Conservation (phyloP, 2,797 vertebrate species). For the Ataeniobius toweri region DNA sequence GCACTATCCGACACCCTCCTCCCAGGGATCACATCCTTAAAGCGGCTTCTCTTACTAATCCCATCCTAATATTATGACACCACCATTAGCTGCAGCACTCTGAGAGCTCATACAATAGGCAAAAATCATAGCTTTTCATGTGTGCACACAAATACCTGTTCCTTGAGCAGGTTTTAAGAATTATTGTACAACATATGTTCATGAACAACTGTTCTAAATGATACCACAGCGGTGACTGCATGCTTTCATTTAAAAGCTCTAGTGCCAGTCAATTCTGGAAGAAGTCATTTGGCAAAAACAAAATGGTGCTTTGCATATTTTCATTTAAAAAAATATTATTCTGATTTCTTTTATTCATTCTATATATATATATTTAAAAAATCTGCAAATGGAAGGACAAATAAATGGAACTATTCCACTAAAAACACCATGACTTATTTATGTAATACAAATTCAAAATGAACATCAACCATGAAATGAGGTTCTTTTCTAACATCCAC, state of each 20-base stretch:
- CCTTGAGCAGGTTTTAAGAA: conserved; percentile 10
- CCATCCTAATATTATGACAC: conserved; percentile 73
- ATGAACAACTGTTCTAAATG: conserved; percentile 10
- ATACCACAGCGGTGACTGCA: conserved; percentile 13
- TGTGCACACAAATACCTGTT: conserved; percentile 7
- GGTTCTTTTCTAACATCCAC: not conserved
- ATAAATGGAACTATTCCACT: not conserved
- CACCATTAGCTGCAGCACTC: conserved; percentile 63
- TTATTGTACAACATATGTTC: conserved; percentile 7
- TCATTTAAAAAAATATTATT: not conserved
- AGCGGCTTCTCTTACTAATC: conserved; percentile 72
- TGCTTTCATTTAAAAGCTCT: not conserved
- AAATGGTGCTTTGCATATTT: conserved; percentile 20
- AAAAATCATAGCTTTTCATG: conserved; percentile 9
- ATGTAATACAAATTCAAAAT: conserved; percentile 21
- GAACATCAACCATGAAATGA: not conserved
- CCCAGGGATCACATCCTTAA: conserved; percentile 71
- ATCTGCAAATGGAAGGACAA: conserved; percentile 29
- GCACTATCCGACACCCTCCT: conserved; percentile 65
- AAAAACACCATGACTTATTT: conserved; percentile 5
- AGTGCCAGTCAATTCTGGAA: conserved; percentile 14
- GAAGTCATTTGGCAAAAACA: conserved; percentile 26
- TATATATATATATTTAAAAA: no score
- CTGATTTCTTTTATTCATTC: not conserved
- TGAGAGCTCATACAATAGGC: conserved; percentile 35